Conservation (phyloP, 2,797 vertebrate species). For the Percopsis omiscomaycus region DNA sequence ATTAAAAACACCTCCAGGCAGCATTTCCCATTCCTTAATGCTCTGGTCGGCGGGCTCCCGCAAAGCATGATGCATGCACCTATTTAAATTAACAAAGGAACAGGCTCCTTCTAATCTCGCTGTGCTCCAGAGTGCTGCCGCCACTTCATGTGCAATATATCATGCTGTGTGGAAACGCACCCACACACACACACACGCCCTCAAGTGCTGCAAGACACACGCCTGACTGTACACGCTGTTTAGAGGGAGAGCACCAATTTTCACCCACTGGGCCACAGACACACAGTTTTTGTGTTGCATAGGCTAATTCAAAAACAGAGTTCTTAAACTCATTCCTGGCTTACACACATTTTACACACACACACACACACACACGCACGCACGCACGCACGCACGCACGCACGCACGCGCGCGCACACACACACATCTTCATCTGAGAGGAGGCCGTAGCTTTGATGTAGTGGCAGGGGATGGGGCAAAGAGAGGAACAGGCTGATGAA, state of each 20-base stretch:
- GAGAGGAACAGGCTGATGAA: slow-evolving; percentile 85
- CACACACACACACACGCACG: slow-evolving; percentile 15
- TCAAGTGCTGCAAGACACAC: slow-evolving; percentile 85
- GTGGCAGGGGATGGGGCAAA: slow-evolving; percentile 76
- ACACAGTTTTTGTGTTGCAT: slow-evolving; percentile 36
- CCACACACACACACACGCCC: slow-evolving; percentile 82
- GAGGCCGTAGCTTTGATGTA: slow-evolving; percentile 84
- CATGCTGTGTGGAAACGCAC: slow-evolving; percentile 67
- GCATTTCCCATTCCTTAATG: slow-evolving; percentile 79
- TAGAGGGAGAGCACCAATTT: slow-evolving; percentile 84
- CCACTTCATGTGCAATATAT: slow-evolving; percentile 94
- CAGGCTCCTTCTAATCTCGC: slow-evolving; percentile 92
- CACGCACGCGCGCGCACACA: slow-evolving; percentile 87
- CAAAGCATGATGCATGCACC: slow-evolving; percentile 98
- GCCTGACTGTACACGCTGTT: slow-evolving; percentile 83
- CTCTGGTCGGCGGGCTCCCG: slow-evolving; percentile 74
- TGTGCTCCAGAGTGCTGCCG: slow-evolving; percentile 79
- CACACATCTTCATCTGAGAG: slow-evolving; percentile 80
- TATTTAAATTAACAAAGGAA: slow-evolving; percentile 99
- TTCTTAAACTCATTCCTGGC: slow-evolving; percentile 40
- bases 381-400: slow-evolving; percentile 7
- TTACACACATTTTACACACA: slow-evolving; percentile 47
- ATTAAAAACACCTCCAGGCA: slow-evolving; percentile 97
- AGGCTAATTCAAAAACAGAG: slow-evolving; percentile 42
- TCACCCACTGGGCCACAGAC: slow-evolving; percentile 61